Evolutionary conservation across 2,888 invertebrate species (phyloP), one percentile per base, ranked within the genome.

Genomic region (Scrobipalpa atriplicella): DNA sequence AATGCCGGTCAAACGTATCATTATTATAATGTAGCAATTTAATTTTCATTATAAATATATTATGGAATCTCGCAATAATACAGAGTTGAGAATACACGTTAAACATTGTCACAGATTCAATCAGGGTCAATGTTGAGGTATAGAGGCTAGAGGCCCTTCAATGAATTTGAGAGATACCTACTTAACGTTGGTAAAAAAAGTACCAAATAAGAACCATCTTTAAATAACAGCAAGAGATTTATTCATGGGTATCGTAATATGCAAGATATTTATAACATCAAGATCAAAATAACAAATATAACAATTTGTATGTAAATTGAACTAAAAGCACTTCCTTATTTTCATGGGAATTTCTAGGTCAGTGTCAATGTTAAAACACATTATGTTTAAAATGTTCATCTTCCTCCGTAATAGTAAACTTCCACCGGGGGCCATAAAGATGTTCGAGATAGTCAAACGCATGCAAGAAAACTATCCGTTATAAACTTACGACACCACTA

Each of bases 21-120:
- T 63, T 63, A 51, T n/a, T 36, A 43, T 52, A 63, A 52, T 63
- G 10, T 38, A 52, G 63, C 63, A 63, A 63, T 63, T 63, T 52
- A 52, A 63, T 63, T 63, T 63, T 63, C 63, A 63, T 63, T 63
- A 63, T 52, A 63, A 63, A 63, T 63, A 18, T 63, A 63, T 63
- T 63, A 63, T 62, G 62, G 63, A 63, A 52, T 52, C 63, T 18
- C 11, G 29, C 13, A 21, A 56, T 56, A 21, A 9, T 38, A 36
- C 52, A 63, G 38, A n/a, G n/a, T n/a, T n/a, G n/a, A n/a, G n/a
- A 63, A 52, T 62, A 38, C 62, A 62, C 63, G 52, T 52, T 13
- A 52, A 38, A 51, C 52, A 38, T 63, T 63, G 63, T 52, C 63
- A 18, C 38, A 38, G 36, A 3, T 19, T 52, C 1, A 38, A 52